Evolutionary conservation across 2,888 invertebrate genomes (phyloP).

Genomic region (Oligia latruncula): DNA sequence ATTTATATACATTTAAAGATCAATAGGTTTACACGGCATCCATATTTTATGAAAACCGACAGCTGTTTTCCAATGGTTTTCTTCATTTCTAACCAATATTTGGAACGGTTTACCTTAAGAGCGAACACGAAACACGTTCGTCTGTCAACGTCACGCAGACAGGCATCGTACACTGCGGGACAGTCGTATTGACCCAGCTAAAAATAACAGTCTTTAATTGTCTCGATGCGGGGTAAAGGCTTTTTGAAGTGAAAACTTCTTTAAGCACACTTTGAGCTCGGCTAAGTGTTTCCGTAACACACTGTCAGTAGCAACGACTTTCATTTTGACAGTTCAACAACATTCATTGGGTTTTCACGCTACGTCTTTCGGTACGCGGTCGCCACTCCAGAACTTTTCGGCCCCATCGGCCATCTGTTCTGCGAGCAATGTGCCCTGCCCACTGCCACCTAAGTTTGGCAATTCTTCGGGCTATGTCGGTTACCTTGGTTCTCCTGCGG

Average conservation of each 20-base stretch:
- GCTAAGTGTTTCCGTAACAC: too few relatives aligned
- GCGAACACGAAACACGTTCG: slow-evolving; percentile 53
- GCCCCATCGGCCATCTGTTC: too few relatives aligned
- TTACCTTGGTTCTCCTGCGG: too few relatives aligned
- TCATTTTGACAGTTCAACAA: not conserved
- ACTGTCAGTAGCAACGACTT: not conserved
- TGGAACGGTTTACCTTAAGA: slow-evolving; percentile 35
- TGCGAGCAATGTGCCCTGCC: too few relatives aligned
- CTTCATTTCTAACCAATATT: slow-evolving; percentile 42
- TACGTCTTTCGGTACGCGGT: too few relatives aligned
- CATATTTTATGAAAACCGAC: slow-evolving; percentile 20
- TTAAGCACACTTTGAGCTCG: not conserved
- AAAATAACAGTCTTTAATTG: not conserved
- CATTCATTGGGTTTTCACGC: not conserved
- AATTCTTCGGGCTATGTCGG: too few relatives aligned
- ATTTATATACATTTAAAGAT: slow-evolving; percentile 11
- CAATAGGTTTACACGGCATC: slow-evolving; percentile 2
- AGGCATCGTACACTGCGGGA: slow-evolving; percentile 40
- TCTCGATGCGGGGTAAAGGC: too few relatives aligned
- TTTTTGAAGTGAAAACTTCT: not conserved
- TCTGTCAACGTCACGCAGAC: slow-evolving; percentile 57
- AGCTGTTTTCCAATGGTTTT: slow-evolving; percentile 19
- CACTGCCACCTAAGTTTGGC: too few relatives aligned
- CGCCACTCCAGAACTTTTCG: too few relatives aligned
- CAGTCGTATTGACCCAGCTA: slow-evolving; percentile 16